These are phyloP conservation scores for Tetranychus urticae DNA, from an alignment of 1,140 invertebrate species.

Conservation along the genomic window DNA sequence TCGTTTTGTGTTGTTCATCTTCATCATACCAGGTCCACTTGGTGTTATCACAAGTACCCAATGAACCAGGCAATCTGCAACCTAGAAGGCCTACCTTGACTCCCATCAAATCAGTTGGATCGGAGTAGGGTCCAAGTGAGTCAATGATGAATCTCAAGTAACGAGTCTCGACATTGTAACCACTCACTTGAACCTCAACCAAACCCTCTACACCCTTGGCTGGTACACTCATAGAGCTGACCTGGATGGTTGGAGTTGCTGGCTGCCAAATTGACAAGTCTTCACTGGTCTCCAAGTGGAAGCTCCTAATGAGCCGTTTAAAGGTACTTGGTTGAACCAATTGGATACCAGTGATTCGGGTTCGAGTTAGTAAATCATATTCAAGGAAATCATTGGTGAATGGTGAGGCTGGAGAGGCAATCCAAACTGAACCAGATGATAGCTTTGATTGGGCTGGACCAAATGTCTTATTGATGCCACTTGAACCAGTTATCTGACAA, in stretches of 20 bases:
- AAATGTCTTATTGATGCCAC: background rate
- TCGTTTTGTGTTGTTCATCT: background rate
- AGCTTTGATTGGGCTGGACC: background rate
- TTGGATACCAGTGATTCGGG: background rate
- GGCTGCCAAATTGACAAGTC: background rate
- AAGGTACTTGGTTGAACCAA: too few relatives aligned
- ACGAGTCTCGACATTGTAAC: background rate
- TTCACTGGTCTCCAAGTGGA: background rate
- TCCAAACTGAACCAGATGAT: background rate
- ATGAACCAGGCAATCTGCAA: background rate
- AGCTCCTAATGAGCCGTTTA: background rate
- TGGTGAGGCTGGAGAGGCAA: background rate
- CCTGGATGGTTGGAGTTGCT: background rate
- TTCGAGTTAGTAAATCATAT: background rate
- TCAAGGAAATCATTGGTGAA: background rate
- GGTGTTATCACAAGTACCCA: background rate
- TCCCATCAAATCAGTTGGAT: background rate
- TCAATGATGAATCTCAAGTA: background rate
- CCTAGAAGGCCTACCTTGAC: background rate
- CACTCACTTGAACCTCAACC: background rate
- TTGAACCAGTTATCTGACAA: background rate
- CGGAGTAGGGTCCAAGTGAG: background rate
- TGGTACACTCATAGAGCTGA: too few relatives aligned
- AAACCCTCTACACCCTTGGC: too few relatives aligned
- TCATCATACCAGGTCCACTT: background rate